Evolutionary conservation across 2,888 invertebrate genomes (phyloP), one percentile per base, ranked within the genome.

Genomic region (Nematopogon swammerdamellus): DNA sequence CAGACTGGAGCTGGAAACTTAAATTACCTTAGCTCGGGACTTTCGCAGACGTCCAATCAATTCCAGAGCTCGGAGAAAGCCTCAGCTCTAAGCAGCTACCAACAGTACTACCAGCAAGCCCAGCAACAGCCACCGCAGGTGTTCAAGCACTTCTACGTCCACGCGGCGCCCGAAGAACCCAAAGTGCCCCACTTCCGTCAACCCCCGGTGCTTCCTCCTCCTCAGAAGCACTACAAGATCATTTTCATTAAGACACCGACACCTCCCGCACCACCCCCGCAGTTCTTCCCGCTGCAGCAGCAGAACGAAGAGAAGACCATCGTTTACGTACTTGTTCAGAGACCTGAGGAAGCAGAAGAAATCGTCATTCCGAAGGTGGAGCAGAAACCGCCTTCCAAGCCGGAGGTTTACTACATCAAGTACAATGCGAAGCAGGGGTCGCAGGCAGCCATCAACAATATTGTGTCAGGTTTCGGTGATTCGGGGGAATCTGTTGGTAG

Each of bases 241-340:
- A 88, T 90, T 65, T 89, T 90, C 77, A 89, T 90, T 63, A 89
- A 89, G 67, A 85, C 89, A 10, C 89, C 89, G 47, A 80, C 84
- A 30, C 80, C 84, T 54, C 80, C 83, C 45, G 83, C 83, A 36
- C 83, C 84, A 45, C 82, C 84, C 30, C 86, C 85, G 2, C 88
- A 88, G 53, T 70, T 85, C 11, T 83, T 89, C 52, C 86, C 88
- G 48, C 76, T 85, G 8, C 82, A 84, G 57, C 82, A 82, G 53
- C 88, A 87, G 60, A 85, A 85, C 61, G 87, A 87, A 64, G 87
- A 88, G 61, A 89, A 89, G 69, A 89, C 89, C 14, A 82, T 89
- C 55, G 88, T 89, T 56, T 89, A 90, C 68, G 89, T 90, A 17
- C 74, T 90, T 59, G 87, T 88, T 42, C 88, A 89, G 76, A 87